These are phyloP conservation scores for Trachelus stipa DNA, from an alignment of 2,888 invertebrate species.

Conservation along the genomic window DNA sequence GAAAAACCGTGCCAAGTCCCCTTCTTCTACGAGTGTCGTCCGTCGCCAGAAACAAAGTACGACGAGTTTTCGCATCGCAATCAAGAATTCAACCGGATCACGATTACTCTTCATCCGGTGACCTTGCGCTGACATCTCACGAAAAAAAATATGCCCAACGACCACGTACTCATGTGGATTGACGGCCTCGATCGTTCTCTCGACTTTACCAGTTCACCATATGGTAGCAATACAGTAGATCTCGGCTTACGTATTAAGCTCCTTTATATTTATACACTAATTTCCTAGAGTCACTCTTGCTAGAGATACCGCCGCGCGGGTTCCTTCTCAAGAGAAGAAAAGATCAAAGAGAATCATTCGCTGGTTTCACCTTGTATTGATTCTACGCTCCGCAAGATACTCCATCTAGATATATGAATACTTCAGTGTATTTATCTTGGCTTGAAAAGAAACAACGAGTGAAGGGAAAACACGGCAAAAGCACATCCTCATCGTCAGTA, in stretches of 20 bases:
- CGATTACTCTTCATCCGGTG: neutral
- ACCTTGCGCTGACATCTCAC: neutral
- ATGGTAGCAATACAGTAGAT: neutral
- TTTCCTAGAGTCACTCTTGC: neutral
- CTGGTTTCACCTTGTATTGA: neutral
- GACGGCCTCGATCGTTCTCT: neutral
- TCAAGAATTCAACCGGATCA: neutral
- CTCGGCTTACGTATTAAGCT: neutral
- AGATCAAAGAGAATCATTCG: neutral
- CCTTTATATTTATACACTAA: neutral
- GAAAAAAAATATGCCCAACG: neutral
- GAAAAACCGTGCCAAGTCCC: neutral
- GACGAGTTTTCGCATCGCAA: neutral
- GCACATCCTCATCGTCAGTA: neutral
- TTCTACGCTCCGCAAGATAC: neutral
- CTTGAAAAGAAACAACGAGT: neutral
- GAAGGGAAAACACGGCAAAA: neutral
- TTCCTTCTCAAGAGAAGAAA: neutral
- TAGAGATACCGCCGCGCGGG: neutral
- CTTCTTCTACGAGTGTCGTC: neutral
- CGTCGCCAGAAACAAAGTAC: neutral
- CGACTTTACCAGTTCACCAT: neutral
- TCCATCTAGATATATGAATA: neutral
- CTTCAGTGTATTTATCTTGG: neutral
- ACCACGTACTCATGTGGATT: neutral